Base-by-base conservation (phyloP, 1,140 invertebrate species). In the Vollenhovia emeryi region DNA sequence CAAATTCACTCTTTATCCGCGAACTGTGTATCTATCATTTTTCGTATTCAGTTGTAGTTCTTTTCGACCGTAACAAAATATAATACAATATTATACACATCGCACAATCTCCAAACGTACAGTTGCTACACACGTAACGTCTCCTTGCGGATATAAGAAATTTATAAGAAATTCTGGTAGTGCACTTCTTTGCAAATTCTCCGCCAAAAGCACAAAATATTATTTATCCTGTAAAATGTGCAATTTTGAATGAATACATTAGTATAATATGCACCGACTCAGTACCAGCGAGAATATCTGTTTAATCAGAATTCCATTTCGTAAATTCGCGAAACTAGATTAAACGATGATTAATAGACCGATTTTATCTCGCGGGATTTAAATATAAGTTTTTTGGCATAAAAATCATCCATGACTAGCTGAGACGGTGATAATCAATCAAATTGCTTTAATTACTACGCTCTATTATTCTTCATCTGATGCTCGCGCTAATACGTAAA, bases 391-490 rank as follows among this genome's bases (percentile, higher is more conserved):
- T 66, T 33, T 36, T 24, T 21, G 8, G 15, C 21, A 8, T 50
- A 50, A 79, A 68, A 68, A 13, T 62, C 1, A 36, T 9, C 4
- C 24, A 43, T 2, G 21, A 40, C 11, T 24, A 74, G 3, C 2
- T 15, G 30, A 36, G 0, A 55, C 21, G n/a, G 18, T 21, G 36
- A 75, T 24, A 75, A 75, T 43, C 9, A 75, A 27, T 59, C 13
- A 75, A 50, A 75, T 59, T 59, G 13, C 52, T 75, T 59, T 52
- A 73, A 52, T 73, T 30, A 73, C 11, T 73, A 15, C 6, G 18
- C 3, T 62, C 36, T 50, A 66, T 66, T 78, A 78, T 24, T 66
- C 43, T 66, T 78, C 30, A 50, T 78, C 8, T 50, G 30, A 11
- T 30, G 11, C 30, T 60, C 18, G 15, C 9, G n/a, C 6, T 30